Conservation (phyloP, 2,797 vertebrate genomes). For the Discoglossus pictus region DNA sequence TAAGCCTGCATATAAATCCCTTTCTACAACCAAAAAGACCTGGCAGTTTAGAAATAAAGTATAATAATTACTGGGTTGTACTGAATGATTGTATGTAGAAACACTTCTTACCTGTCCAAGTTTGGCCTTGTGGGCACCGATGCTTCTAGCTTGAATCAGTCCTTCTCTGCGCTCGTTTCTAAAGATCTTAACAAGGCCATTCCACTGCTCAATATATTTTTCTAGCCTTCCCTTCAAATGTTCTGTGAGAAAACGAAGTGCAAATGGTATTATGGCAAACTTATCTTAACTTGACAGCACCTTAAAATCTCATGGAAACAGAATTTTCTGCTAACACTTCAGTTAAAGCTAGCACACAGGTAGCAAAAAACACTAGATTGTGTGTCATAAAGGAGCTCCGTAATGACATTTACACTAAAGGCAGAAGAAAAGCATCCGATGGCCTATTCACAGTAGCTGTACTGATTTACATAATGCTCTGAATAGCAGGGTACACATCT, state of each 20-base stretch:
- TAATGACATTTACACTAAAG: constrained; percentile 11
- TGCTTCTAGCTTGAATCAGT: constrained; percentile 95
- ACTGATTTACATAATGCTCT: constrained; percentile 42
- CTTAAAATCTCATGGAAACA: not conserved
- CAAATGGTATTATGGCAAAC: not conserved
- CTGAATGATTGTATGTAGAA: constrained; percentile 16
- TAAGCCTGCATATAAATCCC: too few relatives aligned
- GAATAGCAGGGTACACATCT: constrained; percentile 29
- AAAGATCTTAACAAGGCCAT: constrained; percentile 94
- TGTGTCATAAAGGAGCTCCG: not conserved
- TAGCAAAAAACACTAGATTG: constrained; percentile 3
- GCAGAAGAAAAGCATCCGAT: constrained; percentile 13
- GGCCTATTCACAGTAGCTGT: constrained; percentile 21
- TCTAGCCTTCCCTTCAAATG: constrained; percentile 92
- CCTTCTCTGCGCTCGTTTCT: constrained; percentile 96
- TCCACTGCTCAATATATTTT: constrained; percentile 94
- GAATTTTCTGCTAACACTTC: not conserved
- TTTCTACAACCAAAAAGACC: too few relatives aligned
- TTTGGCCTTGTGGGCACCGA: constrained; percentile 89
- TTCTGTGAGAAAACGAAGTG: constrained; percentile 63
- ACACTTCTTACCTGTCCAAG: constrained; percentile 76
- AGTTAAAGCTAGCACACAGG: not conserved
- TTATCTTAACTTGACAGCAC: not conserved
- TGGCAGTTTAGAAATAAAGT: too few relatives aligned
- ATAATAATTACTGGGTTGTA: too few relatives aligned